Conservation (phyloP, 2,113 vertebrate species). For the Nettapus auritus region DNA sequence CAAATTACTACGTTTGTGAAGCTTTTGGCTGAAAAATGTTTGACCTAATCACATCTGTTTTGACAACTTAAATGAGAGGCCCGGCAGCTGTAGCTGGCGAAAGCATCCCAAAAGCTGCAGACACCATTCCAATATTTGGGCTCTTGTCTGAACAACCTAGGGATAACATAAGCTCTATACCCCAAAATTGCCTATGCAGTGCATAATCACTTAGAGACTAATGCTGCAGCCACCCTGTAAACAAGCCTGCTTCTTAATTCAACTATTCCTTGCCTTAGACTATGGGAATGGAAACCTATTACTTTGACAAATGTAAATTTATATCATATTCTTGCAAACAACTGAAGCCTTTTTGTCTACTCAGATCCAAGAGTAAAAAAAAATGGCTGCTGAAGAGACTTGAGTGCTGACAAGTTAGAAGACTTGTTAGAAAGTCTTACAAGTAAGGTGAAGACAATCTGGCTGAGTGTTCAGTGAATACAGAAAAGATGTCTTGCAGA, state of each 20-base stretch:
- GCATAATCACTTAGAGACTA: background rate
- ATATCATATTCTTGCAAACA: slow-evolving; percentile 30
- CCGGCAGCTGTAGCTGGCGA: slow-evolving; percentile 38
- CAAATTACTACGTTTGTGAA: slow-evolving; percentile 12
- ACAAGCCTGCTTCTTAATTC: slow-evolving; percentile 46
- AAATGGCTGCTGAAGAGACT: background rate
- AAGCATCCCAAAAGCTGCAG: slow-evolving; percentile 8
- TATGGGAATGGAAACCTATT: slow-evolving; percentile 3
- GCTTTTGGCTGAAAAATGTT: slow-evolving; percentile 43
- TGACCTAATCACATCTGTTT: slow-evolving; percentile 64
- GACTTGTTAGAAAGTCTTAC: background rate
- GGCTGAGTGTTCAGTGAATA: background rate
- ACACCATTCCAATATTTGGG: slow-evolving; percentile 27
- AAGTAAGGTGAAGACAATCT: slow-evolving; percentile 10
- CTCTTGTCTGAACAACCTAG: slow-evolving; percentile 28
- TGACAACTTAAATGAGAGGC: slow-evolving; percentile 33
- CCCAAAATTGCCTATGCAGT: background rate
- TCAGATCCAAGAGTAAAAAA: background rate
- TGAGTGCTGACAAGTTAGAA: background rate
- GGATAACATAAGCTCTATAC: slow-evolving; percentile 11
- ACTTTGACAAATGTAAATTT: slow-evolving; percentile 13
- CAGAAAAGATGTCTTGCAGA: background rate
- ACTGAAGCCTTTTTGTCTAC: slow-evolving; percentile 22
- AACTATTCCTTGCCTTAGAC: background rate
- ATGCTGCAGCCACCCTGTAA: background rate